Percentiles rank a stretch among this genome's conserved stretches.
These are phyloP conservation scores for Trogon melanurus DNA, from an alignment of 2,113 vertebrate species.

Conservation along the genomic window DNA sequence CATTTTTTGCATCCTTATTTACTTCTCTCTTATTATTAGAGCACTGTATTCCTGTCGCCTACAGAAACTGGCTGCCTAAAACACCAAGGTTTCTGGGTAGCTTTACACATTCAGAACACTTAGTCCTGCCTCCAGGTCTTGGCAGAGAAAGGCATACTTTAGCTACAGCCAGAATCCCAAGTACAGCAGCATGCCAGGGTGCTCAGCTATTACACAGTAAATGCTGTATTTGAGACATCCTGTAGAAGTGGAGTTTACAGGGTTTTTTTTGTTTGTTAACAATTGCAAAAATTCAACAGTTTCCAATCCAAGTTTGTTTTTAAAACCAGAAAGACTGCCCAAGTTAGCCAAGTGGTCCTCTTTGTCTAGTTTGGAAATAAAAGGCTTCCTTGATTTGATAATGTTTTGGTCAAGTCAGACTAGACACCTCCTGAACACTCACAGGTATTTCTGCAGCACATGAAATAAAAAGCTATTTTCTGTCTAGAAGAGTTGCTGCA, in stretches of 20 bases:
- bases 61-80: neutral
- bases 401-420: neutral
- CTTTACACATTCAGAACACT: neutral
- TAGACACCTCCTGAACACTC: neutral
- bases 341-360: neutral
- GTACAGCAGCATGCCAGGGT: neutral
- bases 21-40: neutral
- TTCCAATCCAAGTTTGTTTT: neutral
- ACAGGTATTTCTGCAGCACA: neutral
- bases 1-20: neutral
- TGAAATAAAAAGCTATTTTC: neutral
- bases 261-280: neutral
- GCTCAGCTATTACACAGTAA: neutral
- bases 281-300: neutral
- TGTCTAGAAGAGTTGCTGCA: neutral
- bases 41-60: fast-evolving
- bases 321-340: neutral
- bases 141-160: neutral
- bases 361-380: neutral
- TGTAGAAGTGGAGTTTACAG: neutral
- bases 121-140: neutral
- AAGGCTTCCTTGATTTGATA: neutral
- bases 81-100: neutral
- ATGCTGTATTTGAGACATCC: neutral
- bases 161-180: neutral